A percentile compares a stretch with the other conserved stretches of the same genome.
Conservation (phyloP, 2,797 vertebrate genomes). For the Discoglossus pictus region DNA sequence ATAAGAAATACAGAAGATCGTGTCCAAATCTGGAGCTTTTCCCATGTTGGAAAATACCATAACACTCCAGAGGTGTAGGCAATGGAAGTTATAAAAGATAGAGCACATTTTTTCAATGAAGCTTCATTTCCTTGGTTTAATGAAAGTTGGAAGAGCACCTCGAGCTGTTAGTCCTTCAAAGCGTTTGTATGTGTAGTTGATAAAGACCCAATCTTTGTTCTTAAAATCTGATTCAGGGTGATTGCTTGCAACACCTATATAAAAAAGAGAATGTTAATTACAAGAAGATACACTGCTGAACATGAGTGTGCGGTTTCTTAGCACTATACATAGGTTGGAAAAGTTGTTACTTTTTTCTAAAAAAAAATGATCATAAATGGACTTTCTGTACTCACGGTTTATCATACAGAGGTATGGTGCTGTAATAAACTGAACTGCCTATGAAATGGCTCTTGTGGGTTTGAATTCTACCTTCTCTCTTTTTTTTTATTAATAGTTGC, state of each 20-base stretch:
- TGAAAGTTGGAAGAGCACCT: conserved; percentile 94
- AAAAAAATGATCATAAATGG: no score
- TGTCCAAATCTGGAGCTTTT: conserved; percentile 8
- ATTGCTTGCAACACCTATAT: conserved; percentile 78
- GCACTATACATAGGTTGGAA: no score
- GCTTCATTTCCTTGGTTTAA: conserved; percentile 84
- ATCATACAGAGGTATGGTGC: no score
- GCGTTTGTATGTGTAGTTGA: conserved; percentile 98
- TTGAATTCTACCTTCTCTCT: no score
- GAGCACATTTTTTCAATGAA: background rate
- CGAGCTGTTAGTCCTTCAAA: conserved; percentile 94
- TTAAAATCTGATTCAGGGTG: conserved; percentile 92
- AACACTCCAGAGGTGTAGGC: conserved; percentile 21
- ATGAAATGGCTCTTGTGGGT: no score
- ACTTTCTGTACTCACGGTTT: no score
- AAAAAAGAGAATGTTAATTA: conserved; percentile 36
- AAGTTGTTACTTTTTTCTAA: no score
- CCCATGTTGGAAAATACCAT: conserved; percentile 3
- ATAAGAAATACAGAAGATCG: conserved; percentile 11
- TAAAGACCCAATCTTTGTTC: conserved; percentile 99
- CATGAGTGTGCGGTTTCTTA: no score
- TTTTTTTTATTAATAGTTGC: no score
- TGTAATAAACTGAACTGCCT: no score
- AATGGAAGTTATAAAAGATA: conserved; percentile 6
- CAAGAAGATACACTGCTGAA: no score